Conservation (phyloP, 2,888 invertebrate genomes). For the Chydorus sphaericus region DNA sequence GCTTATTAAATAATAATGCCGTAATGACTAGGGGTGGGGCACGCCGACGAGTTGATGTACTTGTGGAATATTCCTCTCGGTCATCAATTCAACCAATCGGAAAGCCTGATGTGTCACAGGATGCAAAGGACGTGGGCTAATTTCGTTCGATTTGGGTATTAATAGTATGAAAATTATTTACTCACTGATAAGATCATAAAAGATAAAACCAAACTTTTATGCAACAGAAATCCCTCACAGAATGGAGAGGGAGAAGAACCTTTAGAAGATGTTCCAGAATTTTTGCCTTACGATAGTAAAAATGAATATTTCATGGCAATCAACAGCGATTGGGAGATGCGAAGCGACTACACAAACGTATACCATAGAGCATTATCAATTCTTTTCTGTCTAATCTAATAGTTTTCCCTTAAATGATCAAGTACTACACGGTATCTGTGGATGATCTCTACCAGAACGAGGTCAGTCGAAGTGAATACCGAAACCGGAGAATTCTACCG, state of each 20-base stretch:
- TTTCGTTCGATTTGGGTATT: constrained; percentile 30
- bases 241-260: neutral
- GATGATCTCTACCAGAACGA: neutral
- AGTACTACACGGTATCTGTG: neutral
- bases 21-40: constrained; percentile 33
- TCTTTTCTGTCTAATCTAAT: neutral
- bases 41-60: constrained; percentile 44
- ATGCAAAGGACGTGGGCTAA: constrained; percentile 35
- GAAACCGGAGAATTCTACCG: neutral
- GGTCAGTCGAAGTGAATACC: neutral
- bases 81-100: constrained; percentile 18
- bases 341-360: neutral
- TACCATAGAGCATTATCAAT: neutral
- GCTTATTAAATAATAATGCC: neutral
- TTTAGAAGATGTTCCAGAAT: neutral
- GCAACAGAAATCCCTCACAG: neutral
- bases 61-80: constrained; percentile 32
- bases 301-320: constrained; percentile 1
- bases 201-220: neutral
- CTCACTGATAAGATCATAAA: neutral
- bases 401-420: neutral
- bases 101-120: constrained; percentile 29
- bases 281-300: neutral
- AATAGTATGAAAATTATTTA: no score
- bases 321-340: neutral